Conservation (phyloP, 1,140 invertebrate genomes). For the Aricia agestis region DNA sequence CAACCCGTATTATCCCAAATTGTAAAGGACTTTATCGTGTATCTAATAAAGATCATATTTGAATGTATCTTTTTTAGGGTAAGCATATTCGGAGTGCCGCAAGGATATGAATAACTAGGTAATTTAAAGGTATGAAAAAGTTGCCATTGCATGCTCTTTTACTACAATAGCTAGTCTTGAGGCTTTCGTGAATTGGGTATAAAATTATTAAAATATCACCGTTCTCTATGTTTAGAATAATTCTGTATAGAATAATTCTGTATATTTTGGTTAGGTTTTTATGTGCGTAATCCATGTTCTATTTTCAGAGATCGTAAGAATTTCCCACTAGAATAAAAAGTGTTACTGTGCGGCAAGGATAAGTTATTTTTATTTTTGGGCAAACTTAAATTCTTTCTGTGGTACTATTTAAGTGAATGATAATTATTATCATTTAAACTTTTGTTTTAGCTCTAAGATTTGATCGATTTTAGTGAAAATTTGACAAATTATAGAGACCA, state of each 20-base stretch:
- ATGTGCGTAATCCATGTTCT: not conserved
- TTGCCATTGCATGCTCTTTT: not conserved
- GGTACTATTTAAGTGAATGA: too few species aligned
- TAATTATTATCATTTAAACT: too few species aligned
- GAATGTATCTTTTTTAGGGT: not conserved
- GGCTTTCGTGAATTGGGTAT: not conserved
- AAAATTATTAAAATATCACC: not conserved
- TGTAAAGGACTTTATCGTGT: not conserved
- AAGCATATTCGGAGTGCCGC: not conserved
- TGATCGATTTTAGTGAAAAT: too few species aligned
- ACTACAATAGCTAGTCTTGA: not conserved
- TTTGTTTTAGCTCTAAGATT: too few species aligned
- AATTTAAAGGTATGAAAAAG: not conserved
- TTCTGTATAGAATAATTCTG: not conserved
- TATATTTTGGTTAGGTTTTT: not conserved
- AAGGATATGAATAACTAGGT: constrained; percentile 8
- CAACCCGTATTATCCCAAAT: not conserved
- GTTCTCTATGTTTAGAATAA: not conserved
- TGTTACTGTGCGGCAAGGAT: not conserved
- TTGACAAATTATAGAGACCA: too few species aligned
- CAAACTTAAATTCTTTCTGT: too few species aligned
- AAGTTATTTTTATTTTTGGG: too few species aligned
- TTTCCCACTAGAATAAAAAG: not conserved
- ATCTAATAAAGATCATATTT: not conserved
- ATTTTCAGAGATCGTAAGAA: not conserved